Conservation (phyloP, 2,113 vertebrate species). For the Phainopepla nitens region DNA sequence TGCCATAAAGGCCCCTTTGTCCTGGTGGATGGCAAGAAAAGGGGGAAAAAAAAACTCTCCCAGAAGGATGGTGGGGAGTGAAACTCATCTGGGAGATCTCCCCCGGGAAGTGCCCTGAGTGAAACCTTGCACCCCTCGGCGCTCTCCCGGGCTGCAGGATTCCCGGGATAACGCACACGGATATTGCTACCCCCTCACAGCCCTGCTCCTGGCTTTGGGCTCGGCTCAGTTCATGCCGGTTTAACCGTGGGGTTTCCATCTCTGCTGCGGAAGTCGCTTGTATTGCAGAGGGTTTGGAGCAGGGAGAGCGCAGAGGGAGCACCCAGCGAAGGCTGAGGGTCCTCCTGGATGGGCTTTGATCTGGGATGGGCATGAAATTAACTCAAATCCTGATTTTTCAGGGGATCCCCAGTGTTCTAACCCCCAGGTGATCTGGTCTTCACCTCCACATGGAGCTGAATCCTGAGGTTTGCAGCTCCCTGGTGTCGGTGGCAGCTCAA, state of each 20-base stretch:
- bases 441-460: accelerated
- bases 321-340: not conserved
- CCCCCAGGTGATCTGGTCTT: not conserved
- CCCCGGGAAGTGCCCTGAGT: not conserved
- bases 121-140: not conserved
- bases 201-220: not conserved
- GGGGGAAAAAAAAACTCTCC: not conserved
- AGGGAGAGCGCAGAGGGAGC: not conserved
- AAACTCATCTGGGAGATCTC: conserved; percentile 20
- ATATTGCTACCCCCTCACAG: not conserved
- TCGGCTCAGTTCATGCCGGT: not conserved
- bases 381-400: not conserved
- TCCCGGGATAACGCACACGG: not conserved
- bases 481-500: accelerated
- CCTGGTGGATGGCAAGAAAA: not conserved
- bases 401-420: not conserved
- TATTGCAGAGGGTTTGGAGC: not conserved
- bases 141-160: conserved; percentile 7
- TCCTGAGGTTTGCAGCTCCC: not conserved
- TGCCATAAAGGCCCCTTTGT: conserved; percentile 37
- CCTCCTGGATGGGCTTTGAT: not conserved
- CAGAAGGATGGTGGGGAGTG: not conserved
- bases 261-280: not conserved
- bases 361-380: accelerated
- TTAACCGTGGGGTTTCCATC: conserved; percentile 23